Evolutionary conservation across 2,113 vertebrate genomes (phyloP), one percentile per base, ranked within the genome.

Genomic region (Fulmarus glacialis): DNA sequence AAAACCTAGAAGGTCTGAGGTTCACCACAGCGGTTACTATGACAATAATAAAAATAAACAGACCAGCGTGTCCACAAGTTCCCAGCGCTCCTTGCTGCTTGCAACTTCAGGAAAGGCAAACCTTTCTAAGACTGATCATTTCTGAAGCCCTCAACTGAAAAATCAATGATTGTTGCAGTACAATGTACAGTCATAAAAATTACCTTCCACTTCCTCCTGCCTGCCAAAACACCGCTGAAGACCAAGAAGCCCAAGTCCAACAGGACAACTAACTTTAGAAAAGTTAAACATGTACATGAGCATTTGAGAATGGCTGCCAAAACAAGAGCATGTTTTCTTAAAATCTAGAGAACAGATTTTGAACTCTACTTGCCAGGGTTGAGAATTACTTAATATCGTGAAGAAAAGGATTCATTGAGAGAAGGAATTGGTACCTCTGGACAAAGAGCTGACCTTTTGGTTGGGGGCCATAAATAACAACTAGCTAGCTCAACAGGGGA

Each of bases 11-110:
- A 58, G 13, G 52, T 68, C 82, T 82, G 45, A 47, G n/a, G 62
- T 80, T 90, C 78, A 77, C 42, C 87, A 73, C 38, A 38, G 43
- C 1, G 3, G n/a, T 87, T 71, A 71, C 70, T 50, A 30, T 29
- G 21, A 64, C 6, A 79, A 32, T 23, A 91, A 93, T 82, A 70
- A 91, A 91, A 94, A 93, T 43, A 93, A 96, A 84, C 22, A 70
- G 66, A 50, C 9, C 24, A 70, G 34, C 4, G 0, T 6, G 22
- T 22, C 64, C 63, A 47, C 0, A 0, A 58, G 52, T 81, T 85
- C 52, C 29, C 56, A 75, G 24, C 15, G 67, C 58, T 66, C 56
- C 80, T n/a, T 38, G 34, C 48, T 75, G 11, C 40, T 56, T 64
- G 13, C 40, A 71, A 30, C 43, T 34, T 77, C 30, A 48, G 24